Percentiles rank a stretch among this genome's conserved stretches.
Evolutionary conservation across 2,797 vertebrate species (phyloP).

Genomic region (Xiphophorus birchmanni): DNA sequence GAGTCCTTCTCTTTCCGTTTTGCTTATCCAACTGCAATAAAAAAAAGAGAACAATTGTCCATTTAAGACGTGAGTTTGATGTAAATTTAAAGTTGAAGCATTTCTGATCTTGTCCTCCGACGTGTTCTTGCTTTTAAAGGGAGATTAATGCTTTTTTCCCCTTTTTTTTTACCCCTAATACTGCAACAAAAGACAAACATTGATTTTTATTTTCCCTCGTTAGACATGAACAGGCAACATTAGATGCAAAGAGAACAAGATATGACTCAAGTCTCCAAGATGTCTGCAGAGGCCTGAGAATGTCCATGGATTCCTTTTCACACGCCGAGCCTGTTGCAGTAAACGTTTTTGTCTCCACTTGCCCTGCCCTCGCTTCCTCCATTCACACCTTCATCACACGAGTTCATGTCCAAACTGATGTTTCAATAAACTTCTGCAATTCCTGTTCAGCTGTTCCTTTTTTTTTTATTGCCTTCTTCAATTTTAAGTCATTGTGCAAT

Average conservation of each 20-base stretch:
- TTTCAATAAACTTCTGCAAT: neutral
- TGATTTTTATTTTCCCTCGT: neutral
- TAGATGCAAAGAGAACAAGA: neutral
- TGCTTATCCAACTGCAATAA: neutral
- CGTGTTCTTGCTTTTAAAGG: too few species aligned
- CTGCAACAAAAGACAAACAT: neutral
- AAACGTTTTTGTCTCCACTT: neutral
- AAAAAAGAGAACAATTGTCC: neutral
- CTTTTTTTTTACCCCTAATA: neutral
- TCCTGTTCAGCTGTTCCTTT: neutral
- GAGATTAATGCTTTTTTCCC: neutral
- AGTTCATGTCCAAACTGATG: neutral
- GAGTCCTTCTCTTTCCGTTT: neutral
- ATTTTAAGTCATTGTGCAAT: neutral
- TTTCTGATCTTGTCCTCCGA: neutral
- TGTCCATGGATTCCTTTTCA: too few species aligned
- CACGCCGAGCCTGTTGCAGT: neutral
- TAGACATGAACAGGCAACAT: neutral
- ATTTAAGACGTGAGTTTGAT: neutral
- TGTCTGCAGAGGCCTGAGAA: neutral
- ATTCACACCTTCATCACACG: neutral
- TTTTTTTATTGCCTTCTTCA: neutral
- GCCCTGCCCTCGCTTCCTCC: neutral
- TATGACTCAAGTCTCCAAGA: constrained; percentile 13
- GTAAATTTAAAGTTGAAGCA: neutral